These are phyloP conservation scores for Ciconia nigra DNA, from an alignment of 2,797 vertebrate species.

Conservation along the genomic window DNA sequence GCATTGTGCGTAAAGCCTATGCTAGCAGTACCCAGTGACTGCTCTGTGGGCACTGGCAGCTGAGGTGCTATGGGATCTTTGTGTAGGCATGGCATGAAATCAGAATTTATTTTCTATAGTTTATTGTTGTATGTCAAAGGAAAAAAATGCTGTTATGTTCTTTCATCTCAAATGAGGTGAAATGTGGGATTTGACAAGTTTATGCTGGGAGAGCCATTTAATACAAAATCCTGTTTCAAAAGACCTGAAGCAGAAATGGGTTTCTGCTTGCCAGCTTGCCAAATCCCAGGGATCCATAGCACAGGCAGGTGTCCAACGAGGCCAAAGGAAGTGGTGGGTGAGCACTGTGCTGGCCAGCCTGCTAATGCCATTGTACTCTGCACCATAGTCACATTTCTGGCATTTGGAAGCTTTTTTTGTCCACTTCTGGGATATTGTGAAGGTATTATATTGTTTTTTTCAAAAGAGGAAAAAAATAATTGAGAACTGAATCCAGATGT, in stretches of 20 bases:
- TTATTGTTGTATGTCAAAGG: background rate
- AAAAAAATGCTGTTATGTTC: background rate
- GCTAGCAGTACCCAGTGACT: background rate
- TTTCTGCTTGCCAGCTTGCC: background rate
- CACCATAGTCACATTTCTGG: background rate
- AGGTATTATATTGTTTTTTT: background rate
- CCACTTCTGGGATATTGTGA: background rate
- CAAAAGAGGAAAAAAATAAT: background rate
- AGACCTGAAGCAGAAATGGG: background rate
- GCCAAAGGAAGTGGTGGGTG: background rate
- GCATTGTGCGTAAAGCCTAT: background rate
- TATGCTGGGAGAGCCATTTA: background rate
- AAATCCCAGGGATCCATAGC: background rate
- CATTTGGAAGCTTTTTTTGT: background rate
- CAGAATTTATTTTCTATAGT: background rate
- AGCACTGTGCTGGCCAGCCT: background rate
- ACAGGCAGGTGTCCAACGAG: background rate
- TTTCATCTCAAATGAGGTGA: background rate
- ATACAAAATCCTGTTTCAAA: background rate
- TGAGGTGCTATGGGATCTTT: background rate
- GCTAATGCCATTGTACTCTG: accelerated
- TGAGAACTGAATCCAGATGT: background rate
- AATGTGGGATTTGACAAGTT: background rate
- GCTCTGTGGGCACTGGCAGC: background rate
- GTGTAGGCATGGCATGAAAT: background rate